phyloP scores from a whole-genome alignment of 2,888 invertebrate genomes.

The Papilio protenor region DNA sequence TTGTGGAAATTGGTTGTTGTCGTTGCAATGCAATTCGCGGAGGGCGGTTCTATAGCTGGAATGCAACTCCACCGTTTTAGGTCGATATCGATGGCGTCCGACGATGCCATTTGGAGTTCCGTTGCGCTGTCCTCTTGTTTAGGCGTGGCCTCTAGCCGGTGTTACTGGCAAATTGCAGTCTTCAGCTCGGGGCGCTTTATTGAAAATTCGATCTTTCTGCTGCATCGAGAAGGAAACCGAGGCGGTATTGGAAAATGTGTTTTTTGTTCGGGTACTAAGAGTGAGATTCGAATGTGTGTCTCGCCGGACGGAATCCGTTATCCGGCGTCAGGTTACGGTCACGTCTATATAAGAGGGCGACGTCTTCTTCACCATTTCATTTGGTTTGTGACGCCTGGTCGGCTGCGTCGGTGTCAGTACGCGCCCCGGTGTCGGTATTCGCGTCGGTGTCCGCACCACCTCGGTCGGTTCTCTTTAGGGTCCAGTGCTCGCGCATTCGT shows the following conservation, averaged over 20 bases:
- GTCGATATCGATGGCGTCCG: slow-evolving; percentile 47
- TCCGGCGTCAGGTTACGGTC: slow-evolving; percentile 84
- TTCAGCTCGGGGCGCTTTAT: slow-evolving; percentile 79
- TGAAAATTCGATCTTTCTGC: slow-evolving; percentile 82
- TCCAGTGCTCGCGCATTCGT: slow-evolving; percentile 68
- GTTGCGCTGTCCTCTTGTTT: slow-evolving; percentile 69
- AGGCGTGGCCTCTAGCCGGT: slow-evolving; percentile 60
- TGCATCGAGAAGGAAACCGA: slow-evolving; percentile 67
- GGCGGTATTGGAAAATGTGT: slow-evolving; percentile 57
- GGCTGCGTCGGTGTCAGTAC: slow-evolving; percentile 67
- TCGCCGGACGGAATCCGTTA: slow-evolving; percentile 76
- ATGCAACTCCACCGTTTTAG: slow-evolving; percentile 40
- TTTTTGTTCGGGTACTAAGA: slow-evolving; percentile 64
- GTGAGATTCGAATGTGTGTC: slow-evolving; percentile 61
- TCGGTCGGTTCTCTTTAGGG: slow-evolving; percentile 61
- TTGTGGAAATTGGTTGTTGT: neutral
- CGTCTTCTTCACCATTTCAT: slow-evolving; percentile 84
- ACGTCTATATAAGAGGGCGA: slow-evolving; percentile 83
- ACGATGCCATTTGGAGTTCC: slow-evolving; percentile 68
- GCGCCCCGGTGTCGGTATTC: slow-evolving; percentile 53
- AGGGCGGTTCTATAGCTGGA: slow-evolving; percentile 30
- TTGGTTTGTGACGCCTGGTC: slow-evolving; percentile 79
- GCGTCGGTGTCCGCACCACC: slow-evolving; percentile 63
- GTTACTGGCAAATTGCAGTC: slow-evolving; percentile 75
- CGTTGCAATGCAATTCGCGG: slow-evolving; percentile 17